These are phyloP conservation scores for Hafferia zeledoni DNA, from an alignment of 2,797 vertebrate species.

Conservation along the genomic window DNA sequence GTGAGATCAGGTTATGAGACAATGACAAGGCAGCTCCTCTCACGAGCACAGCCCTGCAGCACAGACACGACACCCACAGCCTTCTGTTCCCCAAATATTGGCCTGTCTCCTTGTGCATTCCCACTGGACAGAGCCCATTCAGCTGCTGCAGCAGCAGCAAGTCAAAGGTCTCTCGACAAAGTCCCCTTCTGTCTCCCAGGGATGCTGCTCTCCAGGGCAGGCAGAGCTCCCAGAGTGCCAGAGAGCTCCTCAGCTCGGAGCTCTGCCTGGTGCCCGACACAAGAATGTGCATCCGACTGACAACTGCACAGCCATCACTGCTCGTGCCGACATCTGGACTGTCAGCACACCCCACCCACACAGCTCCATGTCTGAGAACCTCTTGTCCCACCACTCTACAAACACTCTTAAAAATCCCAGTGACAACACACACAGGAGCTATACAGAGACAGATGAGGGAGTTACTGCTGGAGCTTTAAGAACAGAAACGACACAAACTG, in stretches of 20 bases:
- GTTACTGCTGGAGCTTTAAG: background rate
- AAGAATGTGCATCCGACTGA: background rate
- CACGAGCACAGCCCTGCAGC: background rate
- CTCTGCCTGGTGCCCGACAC: background rate
- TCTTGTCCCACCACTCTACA: background rate
- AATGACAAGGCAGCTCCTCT: background rate
- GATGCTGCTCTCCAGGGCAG: background rate
- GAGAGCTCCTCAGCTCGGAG: background rate
- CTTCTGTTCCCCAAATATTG: fast-evolving
- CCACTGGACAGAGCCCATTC: background rate
- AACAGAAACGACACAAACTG: background rate
- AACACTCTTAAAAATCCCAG: background rate
- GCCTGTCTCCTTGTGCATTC: fast-evolving
- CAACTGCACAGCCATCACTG: background rate
- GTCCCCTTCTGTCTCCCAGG: background rate
- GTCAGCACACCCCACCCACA: background rate
- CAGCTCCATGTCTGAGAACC: fast-evolving
- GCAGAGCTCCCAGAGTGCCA: background rate
- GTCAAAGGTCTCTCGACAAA: background rate
- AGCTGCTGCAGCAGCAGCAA: background rate
- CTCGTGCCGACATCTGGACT: background rate
- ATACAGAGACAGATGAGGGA: background rate
- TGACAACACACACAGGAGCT: background rate
- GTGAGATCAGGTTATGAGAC: fast-evolving
- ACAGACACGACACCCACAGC: background rate